A percentile compares a stretch with the other conserved stretches of the same genome.
Conservation (phyloP, 1,140 invertebrate genomes). For the Pogonognathellus flavescens region DNA sequence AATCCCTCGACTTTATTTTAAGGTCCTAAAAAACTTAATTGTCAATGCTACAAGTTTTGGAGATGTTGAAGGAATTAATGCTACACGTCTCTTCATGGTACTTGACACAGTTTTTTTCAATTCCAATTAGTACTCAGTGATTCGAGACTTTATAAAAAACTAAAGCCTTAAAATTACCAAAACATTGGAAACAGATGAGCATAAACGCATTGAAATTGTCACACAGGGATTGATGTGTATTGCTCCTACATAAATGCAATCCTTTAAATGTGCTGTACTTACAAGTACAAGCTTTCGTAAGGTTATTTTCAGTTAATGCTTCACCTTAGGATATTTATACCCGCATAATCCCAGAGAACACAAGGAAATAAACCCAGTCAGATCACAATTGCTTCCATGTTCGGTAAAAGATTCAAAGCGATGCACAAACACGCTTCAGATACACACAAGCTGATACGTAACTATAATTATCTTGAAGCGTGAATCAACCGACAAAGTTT, state of each 20-base stretch:
- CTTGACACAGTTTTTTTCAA: too few species aligned
- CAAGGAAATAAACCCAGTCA: background rate
- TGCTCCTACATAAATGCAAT: background rate
- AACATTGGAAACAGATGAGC: conserved; percentile 21
- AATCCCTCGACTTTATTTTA: too few species aligned
- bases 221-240: background rate
- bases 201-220: background rate
- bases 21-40: too few species aligned
- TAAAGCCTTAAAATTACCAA: background rate
- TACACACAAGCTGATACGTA: background rate
- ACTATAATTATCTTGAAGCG: conserved; percentile 5
- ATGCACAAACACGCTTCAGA: conserved; percentile 3
- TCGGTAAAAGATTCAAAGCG: background rate
- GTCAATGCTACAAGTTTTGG: too few species aligned
- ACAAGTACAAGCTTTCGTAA: background rate
- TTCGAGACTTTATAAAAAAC: too few species aligned
- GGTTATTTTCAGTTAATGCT: background rate
- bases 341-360: background rate
- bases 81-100: too few species aligned
- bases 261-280: background rate
- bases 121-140: too few species aligned
- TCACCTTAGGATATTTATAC: background rate
- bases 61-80: too few species aligned
- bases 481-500: conserved; percentile 28
- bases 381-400: background rate